These are phyloP conservation scores for Gorsachius goisagi DNA, from an alignment of 2,113 vertebrate genomes.

Conservation along the genomic window DNA sequence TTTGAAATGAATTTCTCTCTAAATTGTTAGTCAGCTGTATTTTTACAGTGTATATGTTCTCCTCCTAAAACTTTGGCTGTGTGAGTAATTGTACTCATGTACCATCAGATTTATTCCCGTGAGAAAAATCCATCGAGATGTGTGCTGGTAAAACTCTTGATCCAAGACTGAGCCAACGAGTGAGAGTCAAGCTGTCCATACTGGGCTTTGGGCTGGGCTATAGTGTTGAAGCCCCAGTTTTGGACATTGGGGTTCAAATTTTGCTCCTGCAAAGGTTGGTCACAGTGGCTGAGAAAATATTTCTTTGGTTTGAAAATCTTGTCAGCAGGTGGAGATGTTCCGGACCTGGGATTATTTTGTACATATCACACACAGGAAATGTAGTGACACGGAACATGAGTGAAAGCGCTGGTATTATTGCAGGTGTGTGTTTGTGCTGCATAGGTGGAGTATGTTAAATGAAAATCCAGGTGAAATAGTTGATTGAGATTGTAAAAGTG, in stretches of 20 bases:
- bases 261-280: neutral
- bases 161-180: neutral
- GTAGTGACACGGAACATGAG: accelerated
- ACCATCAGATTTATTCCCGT: neutral
- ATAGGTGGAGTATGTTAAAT: too few relatives aligned
- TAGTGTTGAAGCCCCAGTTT: neutral
- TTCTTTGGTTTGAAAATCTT: neutral
- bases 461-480: neutral
- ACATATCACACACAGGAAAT: neutral
- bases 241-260: neutral
- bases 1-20: neutral
- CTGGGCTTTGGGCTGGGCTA: neutral
- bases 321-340: neutral
- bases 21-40: neutral
- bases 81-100: neutral
- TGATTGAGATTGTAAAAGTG: neutral
- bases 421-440: neutral
- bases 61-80: neutral
- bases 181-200: neutral
- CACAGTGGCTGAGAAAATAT: neutral
- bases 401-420: neutral
- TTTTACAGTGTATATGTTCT: neutral
- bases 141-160: neutral
- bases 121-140: neutral
- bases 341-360: neutral